Conservation (phyloP, 1,140 invertebrate genomes). For the Nasonia longicornis region DNA sequence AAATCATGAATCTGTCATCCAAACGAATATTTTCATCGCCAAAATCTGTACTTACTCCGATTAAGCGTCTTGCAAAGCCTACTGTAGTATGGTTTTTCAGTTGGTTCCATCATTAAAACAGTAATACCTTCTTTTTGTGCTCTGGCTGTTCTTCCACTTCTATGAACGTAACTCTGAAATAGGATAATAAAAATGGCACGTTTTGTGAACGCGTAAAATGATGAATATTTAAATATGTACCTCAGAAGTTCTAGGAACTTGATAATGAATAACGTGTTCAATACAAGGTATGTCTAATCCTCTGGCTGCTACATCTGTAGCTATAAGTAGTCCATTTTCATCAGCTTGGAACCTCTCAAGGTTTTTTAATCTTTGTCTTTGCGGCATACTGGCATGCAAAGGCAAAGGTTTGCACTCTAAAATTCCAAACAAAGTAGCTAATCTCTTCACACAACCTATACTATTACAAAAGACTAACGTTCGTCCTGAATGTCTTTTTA, state of each 20-base stretch:
- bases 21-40: background rate
- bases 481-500: slow-evolving; percentile 85
- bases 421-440: slow-evolving; percentile 85
- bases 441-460: slow-evolving; percentile 89
- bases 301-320: slow-evolving; percentile 97
- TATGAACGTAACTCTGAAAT: slow-evolving; percentile 89
- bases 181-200: slow-evolving; percentile 25
- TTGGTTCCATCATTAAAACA: slow-evolving; percentile 90
- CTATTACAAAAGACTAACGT: slow-evolving; percentile 98
- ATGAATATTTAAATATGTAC: slow-evolving; percentile 63
- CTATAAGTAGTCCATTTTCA: slow-evolving; percentile 84
- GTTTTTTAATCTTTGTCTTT: slow-evolving; percentile 94
- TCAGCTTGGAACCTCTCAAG: slow-evolving; percentile 90
- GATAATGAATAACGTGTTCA: slow-evolving; percentile 97
- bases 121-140: slow-evolving; percentile 90
- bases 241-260: slow-evolving; percentile 94
- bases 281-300: slow-evolving; percentile 96
- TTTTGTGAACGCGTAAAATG: background rate
- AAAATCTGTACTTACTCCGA: slow-evolving; percentile 74
- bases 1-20: slow-evolving; percentile 41
- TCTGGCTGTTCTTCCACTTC: slow-evolving; percentile 95
- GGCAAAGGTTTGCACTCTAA: slow-evolving; percentile 85
- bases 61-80: slow-evolving; percentile 87
- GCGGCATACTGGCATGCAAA: slow-evolving; percentile 95
- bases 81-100: slow-evolving; percentile 84